A percentile compares a stretch with the other conserved stretches of the same genome.
These are phyloP conservation scores for Microcebus tavaratra DNA, from an alignment of 2,113 vertebrate genomes.

Conservation along the genomic window DNA sequence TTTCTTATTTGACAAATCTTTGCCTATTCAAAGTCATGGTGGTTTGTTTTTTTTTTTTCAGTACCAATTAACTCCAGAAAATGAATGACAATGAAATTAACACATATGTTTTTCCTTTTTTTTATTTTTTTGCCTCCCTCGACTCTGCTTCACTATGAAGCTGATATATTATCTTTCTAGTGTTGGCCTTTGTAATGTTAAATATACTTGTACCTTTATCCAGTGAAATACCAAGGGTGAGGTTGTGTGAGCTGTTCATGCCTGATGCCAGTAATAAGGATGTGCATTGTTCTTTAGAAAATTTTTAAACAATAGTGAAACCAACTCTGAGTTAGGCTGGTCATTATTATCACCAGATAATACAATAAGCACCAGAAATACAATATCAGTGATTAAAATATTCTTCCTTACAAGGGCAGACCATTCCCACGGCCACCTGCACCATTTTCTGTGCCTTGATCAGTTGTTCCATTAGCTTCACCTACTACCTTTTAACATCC, in stretches of 20 bases:
- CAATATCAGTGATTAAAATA: background rate
- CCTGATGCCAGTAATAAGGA: background rate
- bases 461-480: background rate
- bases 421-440: background rate
- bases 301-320: background rate
- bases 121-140: background rate
- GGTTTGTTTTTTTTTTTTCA: background rate
- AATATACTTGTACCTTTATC: background rate
- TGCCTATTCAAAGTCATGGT: background rate
- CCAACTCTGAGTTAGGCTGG: background rate
- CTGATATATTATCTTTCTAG: background rate
- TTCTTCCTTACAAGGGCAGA: background rate
- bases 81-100: background rate
- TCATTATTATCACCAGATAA: background rate
- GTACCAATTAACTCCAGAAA: background rate
- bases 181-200: background rate
- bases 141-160: background rate
- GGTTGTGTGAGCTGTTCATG: background rate
- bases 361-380: background rate
- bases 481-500: background rate
- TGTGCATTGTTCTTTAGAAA: background rate
- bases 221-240: background rate
- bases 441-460: background rate
- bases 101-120: background rate
- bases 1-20: slow-evolving; percentile 35